phyloP scores from a whole-genome alignment of 2,888 invertebrate genomes.

The Polydrusus cervinus region DNA sequence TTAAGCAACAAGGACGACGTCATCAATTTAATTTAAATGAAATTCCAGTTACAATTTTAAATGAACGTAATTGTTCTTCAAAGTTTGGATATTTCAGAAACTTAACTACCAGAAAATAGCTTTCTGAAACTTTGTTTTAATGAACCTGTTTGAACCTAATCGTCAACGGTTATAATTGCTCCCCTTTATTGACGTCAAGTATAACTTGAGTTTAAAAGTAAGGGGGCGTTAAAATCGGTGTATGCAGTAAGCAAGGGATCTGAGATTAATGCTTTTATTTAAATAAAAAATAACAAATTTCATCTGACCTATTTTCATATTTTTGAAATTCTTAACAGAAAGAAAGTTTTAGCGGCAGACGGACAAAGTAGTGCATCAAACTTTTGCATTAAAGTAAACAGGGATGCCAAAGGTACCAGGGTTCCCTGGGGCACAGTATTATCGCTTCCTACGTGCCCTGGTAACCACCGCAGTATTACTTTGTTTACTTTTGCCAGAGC shows the following conservation, averaged over 20 bases:
- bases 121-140: background rate
- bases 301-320: too few species aligned
- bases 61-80: constrained; percentile 4
- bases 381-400: too few species aligned
- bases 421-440: too few species aligned
- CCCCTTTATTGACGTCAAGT: background rate
- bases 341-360: too few species aligned
- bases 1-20: background rate
- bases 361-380: too few species aligned
- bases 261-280: too few species aligned
- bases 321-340: too few species aligned
- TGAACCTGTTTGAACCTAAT: background rate
- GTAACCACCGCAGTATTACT: too few species aligned
- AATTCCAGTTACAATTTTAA: background rate
- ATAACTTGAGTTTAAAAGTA: constrained; percentile 3
- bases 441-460: too few species aligned
- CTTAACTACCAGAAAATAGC: background rate
- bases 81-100: constrained; percentile 1
- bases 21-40: background rate
- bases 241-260: background rate
- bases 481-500: too few species aligned
- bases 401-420: too few species aligned
- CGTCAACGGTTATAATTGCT: background rate
- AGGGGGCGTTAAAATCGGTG: background rate
- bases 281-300: too few species aligned